A percentile compares a stretch with the other conserved stretches of the same genome.
phyloP scores from a whole-genome alignment of 2,888 invertebrate genomes.

The Slavum lentiscoides region DNA sequence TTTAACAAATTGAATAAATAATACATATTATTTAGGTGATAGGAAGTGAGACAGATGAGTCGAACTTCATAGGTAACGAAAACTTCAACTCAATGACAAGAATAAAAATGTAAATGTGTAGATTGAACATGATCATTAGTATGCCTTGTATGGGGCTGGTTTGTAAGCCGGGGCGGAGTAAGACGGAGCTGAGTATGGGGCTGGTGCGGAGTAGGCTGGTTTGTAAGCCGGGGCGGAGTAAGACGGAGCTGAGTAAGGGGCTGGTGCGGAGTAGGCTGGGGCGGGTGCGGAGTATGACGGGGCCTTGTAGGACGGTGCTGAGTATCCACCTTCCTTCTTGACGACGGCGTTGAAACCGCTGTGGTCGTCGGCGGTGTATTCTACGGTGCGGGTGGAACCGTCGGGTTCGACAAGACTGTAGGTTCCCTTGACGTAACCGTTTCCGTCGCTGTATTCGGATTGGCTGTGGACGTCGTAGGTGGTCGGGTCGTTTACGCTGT shows the following conservation, averaged over 20 bases:
- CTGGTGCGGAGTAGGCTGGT: constrained; percentile 51
- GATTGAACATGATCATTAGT: background rate
- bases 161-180: constrained; percentile 3
- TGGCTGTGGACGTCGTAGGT: constrained; percentile 26
- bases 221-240: constrained; percentile 17
- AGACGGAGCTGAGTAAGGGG: background rate
- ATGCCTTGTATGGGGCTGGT: constrained; percentile 3
- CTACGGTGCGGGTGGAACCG: constrained; percentile 73
- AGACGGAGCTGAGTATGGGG: background rate
- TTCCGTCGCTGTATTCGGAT: constrained; percentile 60
- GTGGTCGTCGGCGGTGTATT: constrained; percentile 74
- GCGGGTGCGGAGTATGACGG: constrained; percentile 9
- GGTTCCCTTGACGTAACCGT: constrained; percentile 54
- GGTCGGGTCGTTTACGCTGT: constrained; percentile 29
- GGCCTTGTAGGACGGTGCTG: constrained; percentile 23
- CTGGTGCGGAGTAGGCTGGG: constrained; percentile 52
- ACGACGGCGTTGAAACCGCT: constrained; percentile 73
- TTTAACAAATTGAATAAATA: background rate
- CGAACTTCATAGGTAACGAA: background rate
- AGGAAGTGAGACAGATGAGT: background rate
- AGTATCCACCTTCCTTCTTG: constrained; percentile 51
- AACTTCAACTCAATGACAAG: background rate
- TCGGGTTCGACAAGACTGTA: constrained; percentile 60
- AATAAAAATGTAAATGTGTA: background rate
- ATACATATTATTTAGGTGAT: background rate